Evolutionary conservation across 2,888 invertebrate genomes (phyloP).

Genomic region (Ellobium chinense): DNA sequence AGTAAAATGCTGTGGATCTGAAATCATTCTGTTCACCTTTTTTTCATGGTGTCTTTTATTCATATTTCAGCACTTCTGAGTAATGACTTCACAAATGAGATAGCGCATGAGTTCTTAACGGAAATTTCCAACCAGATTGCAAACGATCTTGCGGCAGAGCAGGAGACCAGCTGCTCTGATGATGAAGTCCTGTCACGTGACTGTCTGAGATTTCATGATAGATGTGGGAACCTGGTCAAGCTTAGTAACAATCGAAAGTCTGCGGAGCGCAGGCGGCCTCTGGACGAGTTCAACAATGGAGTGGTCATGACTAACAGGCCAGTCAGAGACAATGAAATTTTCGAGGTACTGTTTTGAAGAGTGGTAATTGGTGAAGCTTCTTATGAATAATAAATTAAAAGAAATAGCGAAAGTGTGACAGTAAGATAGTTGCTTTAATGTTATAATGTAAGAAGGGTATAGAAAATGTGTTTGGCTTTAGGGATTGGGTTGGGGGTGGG

Average conservation of each 20-base stretch:
- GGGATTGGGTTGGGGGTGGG: too few species aligned
- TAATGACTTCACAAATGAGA: slow-evolving; percentile 69
- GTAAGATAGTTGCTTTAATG: too few species aligned
- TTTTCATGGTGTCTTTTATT: too few species aligned
- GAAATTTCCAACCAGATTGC: slow-evolving; percentile 72
- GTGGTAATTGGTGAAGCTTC: too few species aligned
- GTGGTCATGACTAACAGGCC: slow-evolving; percentile 79
- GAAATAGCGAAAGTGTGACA: too few species aligned
- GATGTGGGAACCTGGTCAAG: slow-evolving; percentile 92
- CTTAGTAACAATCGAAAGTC: slow-evolving; percentile 74
- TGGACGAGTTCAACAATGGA: slow-evolving; percentile 79
- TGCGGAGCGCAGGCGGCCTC: slow-evolving; percentile 74
- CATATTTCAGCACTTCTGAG: slow-evolving; percentile 35
- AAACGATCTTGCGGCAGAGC: slow-evolving; percentile 58
- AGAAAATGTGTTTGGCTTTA: too few species aligned
- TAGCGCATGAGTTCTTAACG: slow-evolving; percentile 71
- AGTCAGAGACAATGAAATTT: slow-evolving; percentile 75
- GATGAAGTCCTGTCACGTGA: slow-evolving; percentile 42
- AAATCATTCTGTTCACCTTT: too few species aligned
- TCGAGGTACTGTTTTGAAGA: slow-evolving; percentile 71
- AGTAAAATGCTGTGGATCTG: too few species aligned
- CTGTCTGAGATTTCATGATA: slow-evolving; percentile 88
- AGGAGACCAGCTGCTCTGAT: slow-evolving; percentile 26
- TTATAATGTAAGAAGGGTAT: too few species aligned
- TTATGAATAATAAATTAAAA: too few species aligned